Evolutionary conservation across 2,113 vertebrate genomes (phyloP).

Genomic region (Notechis scutatus): DNA sequence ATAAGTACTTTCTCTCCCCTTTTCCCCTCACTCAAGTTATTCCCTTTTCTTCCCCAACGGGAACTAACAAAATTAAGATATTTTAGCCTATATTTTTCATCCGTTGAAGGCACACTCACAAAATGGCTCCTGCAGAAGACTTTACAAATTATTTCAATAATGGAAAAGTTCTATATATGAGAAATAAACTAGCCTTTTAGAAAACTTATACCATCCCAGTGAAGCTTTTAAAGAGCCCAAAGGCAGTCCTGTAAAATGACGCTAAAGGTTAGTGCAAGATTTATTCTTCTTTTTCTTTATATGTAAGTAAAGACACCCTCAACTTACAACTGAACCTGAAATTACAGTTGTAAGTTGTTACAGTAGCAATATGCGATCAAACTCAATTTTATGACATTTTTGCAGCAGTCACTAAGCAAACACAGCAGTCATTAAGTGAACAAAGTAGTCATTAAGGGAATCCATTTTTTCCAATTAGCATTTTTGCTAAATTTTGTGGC

Average conservation of each 20-base stretch:
- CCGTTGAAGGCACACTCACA: neutral
- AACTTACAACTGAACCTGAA: neutral
- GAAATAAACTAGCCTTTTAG: neutral
- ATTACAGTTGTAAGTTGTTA: neutral
- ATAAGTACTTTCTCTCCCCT: neutral
- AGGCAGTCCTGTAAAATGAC: neutral
- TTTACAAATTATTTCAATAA: neutral
- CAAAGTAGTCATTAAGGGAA: neutral
- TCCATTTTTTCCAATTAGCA: no score
- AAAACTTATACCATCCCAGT: neutral
- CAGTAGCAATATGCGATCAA: neutral
- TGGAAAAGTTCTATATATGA: neutral
- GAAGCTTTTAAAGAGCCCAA: neutral
- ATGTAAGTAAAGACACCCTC: neutral
- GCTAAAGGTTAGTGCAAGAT: neutral
- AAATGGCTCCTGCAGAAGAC: neutral
- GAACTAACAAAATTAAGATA: neutral
- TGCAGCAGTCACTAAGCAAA: neutral
- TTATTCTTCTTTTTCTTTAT: neutral
- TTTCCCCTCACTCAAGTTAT: neutral
- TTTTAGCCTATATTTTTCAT: neutral
- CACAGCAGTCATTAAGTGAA: neutral
- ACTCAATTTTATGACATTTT: neutral
- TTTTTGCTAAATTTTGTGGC: neutral
- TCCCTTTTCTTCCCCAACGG: neutral